phyloP scores from a whole-genome alignment of 1,140 invertebrate genomes.

The Stegodyphus dumicola region DNA sequence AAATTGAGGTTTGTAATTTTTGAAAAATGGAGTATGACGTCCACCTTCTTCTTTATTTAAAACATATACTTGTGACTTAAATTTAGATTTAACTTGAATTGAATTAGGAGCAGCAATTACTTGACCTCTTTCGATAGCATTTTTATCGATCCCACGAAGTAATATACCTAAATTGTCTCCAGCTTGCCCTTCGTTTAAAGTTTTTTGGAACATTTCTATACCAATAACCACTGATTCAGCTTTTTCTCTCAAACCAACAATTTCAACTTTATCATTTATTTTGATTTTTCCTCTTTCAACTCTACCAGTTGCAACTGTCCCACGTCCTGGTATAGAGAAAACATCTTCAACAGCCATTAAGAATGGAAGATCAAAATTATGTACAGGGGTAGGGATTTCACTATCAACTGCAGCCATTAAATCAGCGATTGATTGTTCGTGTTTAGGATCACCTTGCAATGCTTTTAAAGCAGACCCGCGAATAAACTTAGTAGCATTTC shows the following conservation, averaged over 20 bases:
- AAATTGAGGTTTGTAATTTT: too few species aligned
- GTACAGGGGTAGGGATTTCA: constrained; percentile 79
- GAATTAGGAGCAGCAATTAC: too few species aligned
- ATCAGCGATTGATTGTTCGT: constrained; percentile 77
- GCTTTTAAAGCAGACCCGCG: constrained; percentile 88
- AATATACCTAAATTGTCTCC: too few species aligned
- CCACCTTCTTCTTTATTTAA: constrained; percentile 84
- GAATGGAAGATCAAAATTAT: constrained; percentile 83
- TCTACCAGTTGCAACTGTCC: constrained; percentile 88
- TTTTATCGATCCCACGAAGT: too few species aligned
- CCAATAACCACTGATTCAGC: constrained; percentile 78
- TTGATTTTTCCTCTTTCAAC: constrained; percentile 78
- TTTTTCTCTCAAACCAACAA: constrained; percentile 82
- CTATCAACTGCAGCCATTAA: constrained; percentile 83
- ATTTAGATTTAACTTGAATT: too few species aligned
- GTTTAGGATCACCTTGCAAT: constrained; percentile 84
- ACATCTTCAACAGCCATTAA: constrained; percentile 67
- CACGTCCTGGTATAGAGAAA: constrained; percentile 79
- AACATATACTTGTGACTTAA: constrained; percentile 76
- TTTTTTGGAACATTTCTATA: too few species aligned
- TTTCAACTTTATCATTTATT: constrained; percentile 77
- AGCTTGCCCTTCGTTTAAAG: too few species aligned
- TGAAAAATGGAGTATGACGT: constrained; percentile 78
- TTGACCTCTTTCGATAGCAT: too few species aligned
- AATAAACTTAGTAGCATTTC: constrained; percentile 80